Base-by-base conservation (phyloP, 2,888 invertebrate species). In the Ormyrus rosae region DNA sequence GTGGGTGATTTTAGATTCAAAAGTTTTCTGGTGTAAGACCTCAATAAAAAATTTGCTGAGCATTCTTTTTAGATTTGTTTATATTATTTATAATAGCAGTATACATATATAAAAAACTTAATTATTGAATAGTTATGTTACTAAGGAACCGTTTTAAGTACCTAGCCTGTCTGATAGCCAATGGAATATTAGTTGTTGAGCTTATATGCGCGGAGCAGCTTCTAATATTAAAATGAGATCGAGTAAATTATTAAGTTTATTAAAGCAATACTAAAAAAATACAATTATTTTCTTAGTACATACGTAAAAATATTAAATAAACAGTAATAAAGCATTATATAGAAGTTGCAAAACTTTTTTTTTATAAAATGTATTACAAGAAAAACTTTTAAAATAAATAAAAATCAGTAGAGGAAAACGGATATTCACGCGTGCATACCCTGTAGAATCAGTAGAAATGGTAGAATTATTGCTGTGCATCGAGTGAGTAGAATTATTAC, bases 151-250 rank as follows among this genome's bases (percentile, higher is more conserved):
- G 55, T 46, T 79, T 63, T 83, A 65, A 83, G 90, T 91, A 91
- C 91, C 90, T 91, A 89, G 88, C 85, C 84, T 88, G 88, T 81
- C 87, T 90, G 84, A 90, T 86, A 84, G 89, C 88, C 86, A 88
- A 87, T 85, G 91, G 89, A 85, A 90, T 91, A 87, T 91, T 91
- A 91, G 91, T 90, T 83, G 90, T 88, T 83, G 91, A 91, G 85
- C 88, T 89, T 85, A 90, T 88, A 85, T 86, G 88, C 84, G 88
- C 85, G 84, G 90, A 90, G 83, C 89, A 88, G 89, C 88, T 89
- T 90, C 90, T 91, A 83, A 82, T 83, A 81, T 86, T 83, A 83
- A 82, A 82, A 84, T 82, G 75, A 70, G 50, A 69, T 50, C 45
- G 10, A 51, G 58, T 73, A 55, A 78, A 48, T 61, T 45, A 46